Conservation (phyloP, 2,888 invertebrate species). For the Drosophila conformis region DNA sequence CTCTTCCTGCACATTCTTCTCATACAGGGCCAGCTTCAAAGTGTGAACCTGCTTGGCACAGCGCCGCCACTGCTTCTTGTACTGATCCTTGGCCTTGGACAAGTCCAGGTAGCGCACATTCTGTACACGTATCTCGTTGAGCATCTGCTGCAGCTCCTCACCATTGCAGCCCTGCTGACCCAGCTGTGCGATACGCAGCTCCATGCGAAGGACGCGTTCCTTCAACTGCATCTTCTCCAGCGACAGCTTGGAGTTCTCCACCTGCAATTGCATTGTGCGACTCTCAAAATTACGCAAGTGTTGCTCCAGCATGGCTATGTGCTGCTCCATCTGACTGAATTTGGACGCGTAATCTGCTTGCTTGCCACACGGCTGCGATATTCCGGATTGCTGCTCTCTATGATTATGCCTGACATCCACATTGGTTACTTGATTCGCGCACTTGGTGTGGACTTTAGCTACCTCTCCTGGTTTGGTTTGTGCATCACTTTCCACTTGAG, state of each 20-base stretch:
- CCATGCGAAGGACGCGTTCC: constrained; percentile 66
- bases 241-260: constrained; percentile 84
- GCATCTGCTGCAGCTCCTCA: constrained; percentile 88
- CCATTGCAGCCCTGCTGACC: constrained; percentile 64
- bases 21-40: constrained; percentile 84
- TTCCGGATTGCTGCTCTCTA: constrained; percentile 6
- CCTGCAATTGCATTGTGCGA: constrained; percentile 85
- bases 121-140: constrained; percentile 87
- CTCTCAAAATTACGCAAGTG: constrained; percentile 57
- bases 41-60: constrained; percentile 89
- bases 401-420: constrained; percentile 31
- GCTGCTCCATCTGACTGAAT: constrained; percentile 63
- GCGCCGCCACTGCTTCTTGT: constrained; percentile 91
- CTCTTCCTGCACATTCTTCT: constrained; percentile 38
- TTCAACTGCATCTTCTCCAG: constrained; percentile 83
- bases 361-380: neutral
- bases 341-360: constrained; percentile 51
- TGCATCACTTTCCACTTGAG: neutral
- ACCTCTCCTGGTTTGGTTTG: constrained; percentile 5
- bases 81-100: constrained; percentile 89
- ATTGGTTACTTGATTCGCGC: constrained; percentile 2
- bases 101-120: constrained; percentile 88
- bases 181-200: constrained; percentile 59
- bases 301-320: constrained; percentile 57
- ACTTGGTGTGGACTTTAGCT: neutral